Base-by-base conservation (phyloP, 2,888 invertebrate species). In the Allophyes oxyacanthae region DNA sequence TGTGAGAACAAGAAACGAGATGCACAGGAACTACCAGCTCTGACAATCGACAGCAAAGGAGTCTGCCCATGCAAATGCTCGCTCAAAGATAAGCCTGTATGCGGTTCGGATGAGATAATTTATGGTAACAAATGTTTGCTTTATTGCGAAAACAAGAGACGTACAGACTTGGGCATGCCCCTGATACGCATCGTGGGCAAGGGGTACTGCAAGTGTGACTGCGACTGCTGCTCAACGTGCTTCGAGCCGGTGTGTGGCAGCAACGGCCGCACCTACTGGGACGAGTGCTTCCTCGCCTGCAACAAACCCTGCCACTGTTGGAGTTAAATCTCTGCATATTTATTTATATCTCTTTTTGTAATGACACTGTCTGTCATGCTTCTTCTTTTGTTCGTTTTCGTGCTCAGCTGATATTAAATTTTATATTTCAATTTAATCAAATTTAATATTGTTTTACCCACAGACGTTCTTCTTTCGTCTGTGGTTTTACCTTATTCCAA, bases 241-340 rank as follows among this genome's bases (percentile, higher is more conserved):
- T 78, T 74, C 50, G 32, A 54, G 0, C 82, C 84, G 0, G 71
- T 80, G 7, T 85, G 85, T 38, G 85, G 81, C 4, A 73, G 57
- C 14, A 79, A 85, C 53, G 13, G 52, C 2, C 51, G 61, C 15
- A 82, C 75, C 0, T 84, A 83, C 61, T 67, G 64, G 69, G 86
- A 28, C 7, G 6, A 8, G 8, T 28, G 28, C 8, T 28, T 6
- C 28, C 28, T 28, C 8, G 8, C 1, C 0, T 85, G 84, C 46
- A 66, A 70, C 52, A 76, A 63, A 33, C 53, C 51, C 11, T 83
- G 78, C 36, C 72, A 64, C 20, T 65, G 69, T n/a, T n/a, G n/a
- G n/a, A n/a, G n/a, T n/a, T n/a, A n/a, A n/a, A n/a, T n/a, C n/a
- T n/a, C n/a, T n/a, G n/a, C n/a, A n/a, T n/a, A n/a, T n/a, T n/a